These are phyloP conservation scores for Pseudococcus longispinus DNA, from an alignment of 2,888 invertebrate genomes.

Conservation along the genomic window DNA sequence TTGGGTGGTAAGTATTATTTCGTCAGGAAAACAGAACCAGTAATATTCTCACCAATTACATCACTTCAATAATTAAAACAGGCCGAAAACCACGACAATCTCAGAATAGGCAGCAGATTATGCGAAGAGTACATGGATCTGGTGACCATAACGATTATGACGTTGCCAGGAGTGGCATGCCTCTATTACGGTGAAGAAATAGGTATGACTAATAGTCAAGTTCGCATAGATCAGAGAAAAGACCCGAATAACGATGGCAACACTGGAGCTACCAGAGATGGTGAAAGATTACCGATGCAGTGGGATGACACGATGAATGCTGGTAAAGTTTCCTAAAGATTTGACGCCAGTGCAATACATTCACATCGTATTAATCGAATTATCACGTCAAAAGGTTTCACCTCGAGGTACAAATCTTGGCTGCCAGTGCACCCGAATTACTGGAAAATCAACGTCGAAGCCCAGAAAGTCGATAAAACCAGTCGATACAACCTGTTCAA, in stretches of 20 bases:
- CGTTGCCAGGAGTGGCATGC: conserved; percentile 78
- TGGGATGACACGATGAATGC: conserved; percentile 73
- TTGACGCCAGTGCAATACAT: too few species aligned
- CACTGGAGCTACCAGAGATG: conserved; percentile 69
- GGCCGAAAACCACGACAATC: conserved; percentile 76
- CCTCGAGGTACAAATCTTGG: conserved; percentile 32
- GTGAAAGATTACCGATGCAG: conserved; percentile 81
- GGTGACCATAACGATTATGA: conserved; percentile 72
- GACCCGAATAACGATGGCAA: conserved; percentile 70
- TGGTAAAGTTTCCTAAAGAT: conserved; percentile 63
- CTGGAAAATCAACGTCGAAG: conserved; percentile 51
- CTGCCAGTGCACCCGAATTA: conserved; percentile 57
- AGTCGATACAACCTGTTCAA: conserved; percentile 56
- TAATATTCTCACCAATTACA: background rate
- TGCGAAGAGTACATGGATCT: conserved; percentile 72
- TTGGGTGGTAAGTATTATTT: conserved; percentile 57
- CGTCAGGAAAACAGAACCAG: background rate
- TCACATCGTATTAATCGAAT: background rate
- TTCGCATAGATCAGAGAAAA: conserved; percentile 70
- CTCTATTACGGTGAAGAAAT: conserved; percentile 87
- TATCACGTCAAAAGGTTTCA: conserved; percentile 45
- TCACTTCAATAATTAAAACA: conserved; percentile 60
- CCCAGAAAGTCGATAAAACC: conserved; percentile 20
- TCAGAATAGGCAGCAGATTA: conserved; percentile 66
- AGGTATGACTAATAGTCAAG: conserved; percentile 68